Evolutionary conservation across 2,797 vertebrate genomes (phyloP).

Genomic region (Danio aesculapii): DNA sequence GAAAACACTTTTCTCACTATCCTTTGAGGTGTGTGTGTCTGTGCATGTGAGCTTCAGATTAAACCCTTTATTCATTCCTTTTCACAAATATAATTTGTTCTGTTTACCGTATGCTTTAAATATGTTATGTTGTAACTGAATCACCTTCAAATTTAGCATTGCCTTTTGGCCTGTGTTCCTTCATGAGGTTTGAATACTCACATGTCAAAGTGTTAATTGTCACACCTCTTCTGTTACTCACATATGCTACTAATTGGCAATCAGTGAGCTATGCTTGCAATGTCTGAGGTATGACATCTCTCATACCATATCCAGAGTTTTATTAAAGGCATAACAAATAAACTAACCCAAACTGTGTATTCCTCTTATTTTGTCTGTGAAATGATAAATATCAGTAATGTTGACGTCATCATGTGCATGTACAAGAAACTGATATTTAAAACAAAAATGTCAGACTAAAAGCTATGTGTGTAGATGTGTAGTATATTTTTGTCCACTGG

Average conservation of each 20-base stretch:
- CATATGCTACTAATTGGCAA: not conserved
- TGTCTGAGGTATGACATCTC: not conserved
- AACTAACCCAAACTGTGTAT: too few relatives aligned
- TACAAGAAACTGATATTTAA: too few relatives aligned
- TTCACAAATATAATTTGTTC: not conserved
- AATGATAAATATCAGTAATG: too few relatives aligned
- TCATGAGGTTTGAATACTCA: not conserved
- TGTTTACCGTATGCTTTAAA: not conserved
- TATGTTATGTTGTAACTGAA: not conserved
- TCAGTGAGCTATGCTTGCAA: not conserved
- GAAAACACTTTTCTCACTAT: not conserved
- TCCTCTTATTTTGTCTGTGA: too few relatives aligned
- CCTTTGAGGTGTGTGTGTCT: not conserved
- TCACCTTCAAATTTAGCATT: not conserved
- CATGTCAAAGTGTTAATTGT: conserved; percentile 22
- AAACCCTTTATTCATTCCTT: not conserved
- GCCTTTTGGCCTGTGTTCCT: not conserved
- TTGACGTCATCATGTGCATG: too few relatives aligned
- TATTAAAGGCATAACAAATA: too few relatives aligned
- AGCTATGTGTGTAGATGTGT: too few relatives aligned
- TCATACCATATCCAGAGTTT: too few relatives aligned
- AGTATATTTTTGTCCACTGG: too few relatives aligned
- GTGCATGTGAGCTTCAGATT: not conserved
- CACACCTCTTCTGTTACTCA: conserved; percentile 3
- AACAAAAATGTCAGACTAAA: too few relatives aligned